Evolutionary conservation across 2,113 vertebrate species (phyloP).

Genomic region (Microcebus griseorufus): DNA sequence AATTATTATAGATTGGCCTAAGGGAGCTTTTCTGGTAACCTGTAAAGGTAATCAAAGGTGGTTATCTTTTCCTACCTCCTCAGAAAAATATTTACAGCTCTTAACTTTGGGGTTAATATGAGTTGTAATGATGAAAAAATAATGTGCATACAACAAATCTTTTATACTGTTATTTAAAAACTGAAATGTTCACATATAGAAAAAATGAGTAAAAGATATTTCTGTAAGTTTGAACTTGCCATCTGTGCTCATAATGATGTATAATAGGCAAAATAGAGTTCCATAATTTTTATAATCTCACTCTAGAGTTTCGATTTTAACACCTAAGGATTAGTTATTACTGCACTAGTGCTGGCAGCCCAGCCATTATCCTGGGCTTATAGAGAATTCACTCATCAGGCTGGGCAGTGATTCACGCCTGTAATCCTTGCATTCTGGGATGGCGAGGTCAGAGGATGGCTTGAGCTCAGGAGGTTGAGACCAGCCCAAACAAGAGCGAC

Average conservation of each 20-base stretch:
- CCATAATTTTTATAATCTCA: conserved; percentile 1
- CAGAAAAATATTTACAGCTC: not conserved
- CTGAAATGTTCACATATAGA: not conserved
- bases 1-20: not conserved
- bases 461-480: too few species aligned
- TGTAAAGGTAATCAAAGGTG: not conserved
- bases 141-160: not conserved
- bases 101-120: conserved; percentile 34
- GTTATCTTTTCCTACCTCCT: not conserved
- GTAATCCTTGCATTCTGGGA: too few species aligned
- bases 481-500: too few species aligned
- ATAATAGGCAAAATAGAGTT: not conserved
- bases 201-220: not conserved
- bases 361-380: not conserved
- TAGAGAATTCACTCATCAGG: not conserved
- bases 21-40: not conserved
- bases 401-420: too few species aligned
- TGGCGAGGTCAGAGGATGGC: too few species aligned
- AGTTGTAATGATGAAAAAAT: not conserved
- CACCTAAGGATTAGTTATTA: not conserved
- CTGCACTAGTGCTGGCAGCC: not conserved
- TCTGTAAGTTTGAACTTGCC: conserved; percentile 4
- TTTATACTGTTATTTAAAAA: conserved; percentile 28
- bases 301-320: conserved; percentile 16
- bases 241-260: not conserved